Conservation (phyloP, 1,140 invertebrate genomes). For the Zaprionus inermis region DNA sequence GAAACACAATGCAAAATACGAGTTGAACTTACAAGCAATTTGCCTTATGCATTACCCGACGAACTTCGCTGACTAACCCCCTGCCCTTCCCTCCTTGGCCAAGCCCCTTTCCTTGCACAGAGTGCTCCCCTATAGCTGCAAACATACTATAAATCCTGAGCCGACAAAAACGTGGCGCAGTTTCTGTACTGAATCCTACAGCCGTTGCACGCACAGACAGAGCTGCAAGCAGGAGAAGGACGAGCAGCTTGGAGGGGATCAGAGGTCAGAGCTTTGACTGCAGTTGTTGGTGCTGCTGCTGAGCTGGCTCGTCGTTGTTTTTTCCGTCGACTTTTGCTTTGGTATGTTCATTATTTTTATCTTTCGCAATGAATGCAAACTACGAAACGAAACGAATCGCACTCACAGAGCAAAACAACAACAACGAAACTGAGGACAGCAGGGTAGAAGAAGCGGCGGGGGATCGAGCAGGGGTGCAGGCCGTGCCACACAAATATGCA, state of each 20-base stretch:
- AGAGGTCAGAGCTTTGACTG: slow-evolving; percentile 36
- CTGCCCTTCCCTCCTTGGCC: background rate
- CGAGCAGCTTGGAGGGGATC: background rate
- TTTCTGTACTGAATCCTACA: slow-evolving; percentile 65
- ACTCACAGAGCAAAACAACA: slow-evolving; percentile 41
- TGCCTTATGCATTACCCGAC: slow-evolving; percentile 68
- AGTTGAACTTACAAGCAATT: slow-evolving; percentile 81
- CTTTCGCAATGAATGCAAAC: slow-evolving; percentile 81
- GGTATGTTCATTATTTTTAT: slow-evolving; percentile 83
- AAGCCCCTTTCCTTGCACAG: slow-evolving; percentile 68
- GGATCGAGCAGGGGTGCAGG: background rate
- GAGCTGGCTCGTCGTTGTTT: slow-evolving; percentile 65
- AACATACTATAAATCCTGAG: slow-evolving; percentile 71
- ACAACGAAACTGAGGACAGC: slow-evolving; percentile 38
- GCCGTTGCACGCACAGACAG: slow-evolving; percentile 71
- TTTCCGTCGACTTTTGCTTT: slow-evolving; percentile 73
- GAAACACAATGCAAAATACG: slow-evolving; percentile 80
- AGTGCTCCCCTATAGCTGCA: slow-evolving; percentile 17
- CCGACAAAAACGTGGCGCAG: slow-evolving; percentile 73
- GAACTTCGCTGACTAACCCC: slow-evolving; percentile 9
- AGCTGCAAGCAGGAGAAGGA: background rate
- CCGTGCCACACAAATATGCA: slow-evolving; percentile 72
- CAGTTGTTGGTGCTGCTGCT: slow-evolving; percentile 44
- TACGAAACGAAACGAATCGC: slow-evolving; percentile 73
- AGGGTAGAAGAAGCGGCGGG: background rate